Evolutionary conservation across 2,797 vertebrate genomes (phyloP).

Genomic region (Arrhamphus sclerolepis): DNA sequence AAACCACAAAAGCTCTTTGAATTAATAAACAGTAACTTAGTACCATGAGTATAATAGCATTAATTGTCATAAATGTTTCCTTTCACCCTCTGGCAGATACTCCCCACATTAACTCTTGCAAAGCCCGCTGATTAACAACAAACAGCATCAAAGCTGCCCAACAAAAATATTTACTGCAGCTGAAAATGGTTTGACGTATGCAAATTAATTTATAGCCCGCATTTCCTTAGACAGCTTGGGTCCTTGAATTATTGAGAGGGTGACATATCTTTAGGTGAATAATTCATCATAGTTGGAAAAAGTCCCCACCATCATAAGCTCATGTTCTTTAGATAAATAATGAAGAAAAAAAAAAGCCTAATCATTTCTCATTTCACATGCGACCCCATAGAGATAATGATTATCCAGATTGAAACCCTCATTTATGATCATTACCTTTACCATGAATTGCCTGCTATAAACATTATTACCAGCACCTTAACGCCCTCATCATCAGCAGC

Average conservation of each 20-base stretch:
- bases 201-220: constrained; percentile 43
- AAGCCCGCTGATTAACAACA: not conserved
- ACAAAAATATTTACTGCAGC: constrained; percentile 31
- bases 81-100: not conserved
- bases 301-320: constrained; percentile 6
- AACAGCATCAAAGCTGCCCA: constrained; percentile 34
- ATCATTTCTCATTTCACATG: no score
- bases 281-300: constrained; percentile 53
- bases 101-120: constrained; percentile 7
- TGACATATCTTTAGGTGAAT: constrained; percentile 63
- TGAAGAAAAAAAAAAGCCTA: not conserved
- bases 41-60: no score
- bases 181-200: constrained; percentile 33
- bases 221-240: constrained; percentile 60
- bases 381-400: no score
- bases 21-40: no score
- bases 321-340: no score
- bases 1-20: no score
- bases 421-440: no score
- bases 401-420: no score
- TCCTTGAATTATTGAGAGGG: constrained; percentile 64
- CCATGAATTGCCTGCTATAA: no score
- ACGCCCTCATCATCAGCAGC: no score
- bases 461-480: no score
- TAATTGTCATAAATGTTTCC: no score